Evolutionary conservation across 2,888 invertebrate species (phyloP), one percentile per base, ranked within the genome.

Genomic region (Dorcus hopei): DNA sequence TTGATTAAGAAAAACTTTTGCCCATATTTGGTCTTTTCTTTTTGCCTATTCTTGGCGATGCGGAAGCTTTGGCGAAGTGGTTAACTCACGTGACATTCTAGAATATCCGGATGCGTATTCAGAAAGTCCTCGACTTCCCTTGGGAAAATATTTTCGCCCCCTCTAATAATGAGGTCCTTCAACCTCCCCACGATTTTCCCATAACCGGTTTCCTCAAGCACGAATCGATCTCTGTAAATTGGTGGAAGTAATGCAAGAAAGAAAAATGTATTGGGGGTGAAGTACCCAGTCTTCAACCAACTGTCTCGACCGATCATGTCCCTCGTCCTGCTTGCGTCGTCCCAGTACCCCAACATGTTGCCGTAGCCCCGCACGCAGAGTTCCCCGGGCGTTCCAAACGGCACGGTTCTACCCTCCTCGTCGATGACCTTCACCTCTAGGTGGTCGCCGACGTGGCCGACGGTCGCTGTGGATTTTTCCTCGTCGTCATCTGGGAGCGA

Each of bases 61-160:
- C 19, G 19, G 19, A 19, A 19, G 19, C 19, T 19, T 3, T 19
- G 19, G 19, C 19, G 19, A 19, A 19, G 19, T 2, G 2, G 19
- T 19, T 19, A 19, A 33, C 26, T 33, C 26, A 33, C 26, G 74
- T 91, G 88, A 47, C 84, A 87, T 70, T 92, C 91, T 9, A 85
- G 70, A 43, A 93, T 81, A 67, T 83, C 82, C 0, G 90, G 89
- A 78, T 93, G 90, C 0, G 84, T 84, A 69, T 87, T 86, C 11
- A 92, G 75, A 48, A 87, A 79, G 61, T 90, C 86, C 75, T 93
- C 93, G 19, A 93, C 84, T 80, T 93, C 93, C 81, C 86, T 86
- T 0, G 93, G 93, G 62, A 88, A 91, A 55, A 93, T 87, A 71
- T 93, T 93, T 77, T 92, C 91, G 33, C 93, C 93, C 0, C 92